These are phyloP conservation scores for Platycnemis pennipes DNA, from an alignment of 2,888 invertebrate genomes.

Conservation along the genomic window DNA sequence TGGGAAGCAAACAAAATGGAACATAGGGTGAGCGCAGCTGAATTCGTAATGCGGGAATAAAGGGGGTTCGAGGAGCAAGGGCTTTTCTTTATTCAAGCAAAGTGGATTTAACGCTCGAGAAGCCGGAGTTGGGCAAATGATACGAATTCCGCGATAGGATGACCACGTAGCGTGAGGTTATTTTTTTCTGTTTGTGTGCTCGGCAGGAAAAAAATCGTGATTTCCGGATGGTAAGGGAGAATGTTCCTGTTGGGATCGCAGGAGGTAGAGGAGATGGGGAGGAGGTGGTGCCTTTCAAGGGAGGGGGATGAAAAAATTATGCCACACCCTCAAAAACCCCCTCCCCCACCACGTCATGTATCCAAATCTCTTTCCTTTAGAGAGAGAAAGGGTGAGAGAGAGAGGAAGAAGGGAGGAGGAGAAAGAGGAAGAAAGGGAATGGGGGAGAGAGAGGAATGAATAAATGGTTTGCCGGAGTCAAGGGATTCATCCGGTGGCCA, in stretches of 20 bases:
- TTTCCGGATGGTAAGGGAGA: conserved; percentile 26
- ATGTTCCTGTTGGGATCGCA: not conserved
- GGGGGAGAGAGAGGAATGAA: not conserved
- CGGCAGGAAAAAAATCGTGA: not conserved
- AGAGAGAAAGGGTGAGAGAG: not conserved
- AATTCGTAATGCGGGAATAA: not conserved
- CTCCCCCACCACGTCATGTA: not conserved
- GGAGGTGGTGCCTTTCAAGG: not conserved
- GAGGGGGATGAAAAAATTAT: conserved; percentile 3
- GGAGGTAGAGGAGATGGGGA: not conserved
- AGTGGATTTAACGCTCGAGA: conserved; percentile 15
- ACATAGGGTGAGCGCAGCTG: not conserved
- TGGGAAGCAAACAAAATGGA: not conserved
- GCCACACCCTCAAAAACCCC: not conserved
- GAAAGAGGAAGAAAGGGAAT: not conserved
- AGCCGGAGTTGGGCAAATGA: not conserved
- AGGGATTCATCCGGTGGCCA: conserved; percentile 52
- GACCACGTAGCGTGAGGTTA: not conserved
- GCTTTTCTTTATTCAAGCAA: not conserved
- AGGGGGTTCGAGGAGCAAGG: conserved; percentile 23
- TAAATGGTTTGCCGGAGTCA: not conserved
- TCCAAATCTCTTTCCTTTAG: not conserved
- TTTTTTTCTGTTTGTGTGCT: not conserved
- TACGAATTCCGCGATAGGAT: not conserved
- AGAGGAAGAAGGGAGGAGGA: not conserved